Evolutionary conservation across 1,140 invertebrate genomes (phyloP).

Genomic region (Drosophila orosa): DNA sequence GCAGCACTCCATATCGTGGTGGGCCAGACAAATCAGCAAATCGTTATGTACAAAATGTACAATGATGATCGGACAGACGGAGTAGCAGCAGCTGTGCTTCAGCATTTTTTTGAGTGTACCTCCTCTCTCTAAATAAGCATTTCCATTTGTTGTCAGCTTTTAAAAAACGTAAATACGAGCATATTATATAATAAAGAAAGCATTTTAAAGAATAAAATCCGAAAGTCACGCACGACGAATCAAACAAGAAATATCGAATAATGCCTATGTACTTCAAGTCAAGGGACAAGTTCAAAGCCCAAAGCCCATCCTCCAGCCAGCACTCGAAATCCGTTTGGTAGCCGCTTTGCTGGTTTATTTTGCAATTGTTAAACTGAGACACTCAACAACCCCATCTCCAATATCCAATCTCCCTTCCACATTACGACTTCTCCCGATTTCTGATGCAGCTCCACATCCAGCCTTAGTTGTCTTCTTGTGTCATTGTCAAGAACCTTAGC

Average conservation of each 20-base stretch:
- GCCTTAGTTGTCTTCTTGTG: constrained; percentile 37
- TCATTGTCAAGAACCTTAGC: constrained; percentile 32
- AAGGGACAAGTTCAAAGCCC: constrained; percentile 33
- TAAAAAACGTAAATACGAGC: constrained; percentile 69
- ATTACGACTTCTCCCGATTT: constrained; percentile 11
- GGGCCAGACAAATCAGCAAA: constrained; percentile 68
- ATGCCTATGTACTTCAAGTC: constrained; percentile 26
- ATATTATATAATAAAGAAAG: constrained; percentile 60
- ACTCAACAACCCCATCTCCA: constrained; percentile 29
- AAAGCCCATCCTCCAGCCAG: constrained; percentile 17
- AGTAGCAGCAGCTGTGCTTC: constrained; percentile 34
- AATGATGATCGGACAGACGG: constrained; percentile 35
- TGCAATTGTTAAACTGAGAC: constrained; percentile 77
- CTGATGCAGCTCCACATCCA: constrained; percentile 13
- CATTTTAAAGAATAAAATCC: constrained; percentile 62
- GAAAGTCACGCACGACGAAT: constrained; percentile 24
- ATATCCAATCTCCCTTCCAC: background rate
- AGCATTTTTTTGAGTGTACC: constrained; percentile 75
- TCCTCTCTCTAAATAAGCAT: constrained; percentile 74
- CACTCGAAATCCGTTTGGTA: constrained; percentile 10
- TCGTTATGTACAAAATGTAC: constrained; percentile 48
- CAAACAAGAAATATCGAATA: constrained; percentile 28
- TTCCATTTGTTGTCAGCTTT: constrained; percentile 83
- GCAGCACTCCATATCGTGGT: constrained; percentile 19
- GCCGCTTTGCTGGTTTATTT: constrained; percentile 66